Evolutionary conservation across 2,113 vertebrate species (phyloP).

Genomic region (Petrocephalus microphthalmus): DNA sequence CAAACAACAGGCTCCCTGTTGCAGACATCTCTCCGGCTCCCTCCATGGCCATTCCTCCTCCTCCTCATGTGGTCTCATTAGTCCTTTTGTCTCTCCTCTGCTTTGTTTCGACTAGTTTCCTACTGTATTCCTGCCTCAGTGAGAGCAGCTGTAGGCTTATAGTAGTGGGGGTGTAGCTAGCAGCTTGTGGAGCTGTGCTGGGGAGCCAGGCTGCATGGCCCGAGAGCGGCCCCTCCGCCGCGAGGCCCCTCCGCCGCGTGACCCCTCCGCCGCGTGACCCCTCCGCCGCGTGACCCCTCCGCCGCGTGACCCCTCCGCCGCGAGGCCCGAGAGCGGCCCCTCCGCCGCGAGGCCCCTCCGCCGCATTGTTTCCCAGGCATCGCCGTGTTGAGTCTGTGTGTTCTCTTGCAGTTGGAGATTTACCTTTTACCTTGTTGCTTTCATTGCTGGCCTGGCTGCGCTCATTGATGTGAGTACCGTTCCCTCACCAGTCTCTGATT

Average conservation of each 20-base stretch:
- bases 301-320: too few relatives aligned
- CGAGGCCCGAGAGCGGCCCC: too few relatives aligned
- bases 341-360: too few relatives aligned
- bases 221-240: too few relatives aligned
- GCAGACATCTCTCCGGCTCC: slow-evolving; percentile 9
- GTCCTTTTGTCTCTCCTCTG: not conserved
- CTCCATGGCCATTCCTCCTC: slow-evolving; percentile 3
- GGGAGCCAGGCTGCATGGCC: not conserved
- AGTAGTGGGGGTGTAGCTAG: not conserved
- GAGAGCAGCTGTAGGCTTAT: not conserved
- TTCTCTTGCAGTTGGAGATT: slow-evolving; percentile 91
- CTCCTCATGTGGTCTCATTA: not conserved
- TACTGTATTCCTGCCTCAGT: not conserved
- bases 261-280: too few relatives aligned
- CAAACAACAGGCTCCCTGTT: slow-evolving; percentile 46
- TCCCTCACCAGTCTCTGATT: not conserved
- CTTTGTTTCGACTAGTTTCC: not conserved
- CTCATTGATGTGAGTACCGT: slow-evolving; percentile 79
- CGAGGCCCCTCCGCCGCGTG: too few relatives aligned
- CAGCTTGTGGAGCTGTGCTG: not conserved
- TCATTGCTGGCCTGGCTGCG: slow-evolving; percentile 84
- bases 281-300: too few relatives aligned
- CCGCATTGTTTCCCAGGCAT: not conserved
- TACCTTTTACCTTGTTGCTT: slow-evolving; percentile 91
- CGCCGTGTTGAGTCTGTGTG: slow-evolving; percentile 43